A percentile compares a stretch with the other conserved stretches of the same genome.
Evolutionary conservation across 2,797 vertebrate genomes (phyloP).

Genomic region (Pagetopsis macropterus): DNA sequence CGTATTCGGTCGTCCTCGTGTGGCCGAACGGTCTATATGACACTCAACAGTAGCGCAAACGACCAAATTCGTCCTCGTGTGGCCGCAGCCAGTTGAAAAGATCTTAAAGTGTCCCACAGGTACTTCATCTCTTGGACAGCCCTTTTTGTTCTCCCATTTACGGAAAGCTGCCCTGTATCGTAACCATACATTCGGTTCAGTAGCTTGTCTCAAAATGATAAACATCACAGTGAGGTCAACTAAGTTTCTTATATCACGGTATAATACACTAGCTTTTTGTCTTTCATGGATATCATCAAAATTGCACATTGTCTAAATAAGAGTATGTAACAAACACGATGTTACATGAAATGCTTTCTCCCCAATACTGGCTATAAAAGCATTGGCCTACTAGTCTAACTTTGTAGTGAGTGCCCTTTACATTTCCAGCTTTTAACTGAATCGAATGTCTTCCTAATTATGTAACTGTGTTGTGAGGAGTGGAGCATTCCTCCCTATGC

Average conservation of each 20-base stretch:
- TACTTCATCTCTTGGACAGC: background rate
- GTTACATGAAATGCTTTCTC: constrained; percentile 18
- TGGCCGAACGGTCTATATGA: too few relatives aligned
- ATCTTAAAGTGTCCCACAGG: constrained; percentile 13
- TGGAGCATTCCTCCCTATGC: background rate
- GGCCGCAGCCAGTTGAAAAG: constrained; percentile 1
- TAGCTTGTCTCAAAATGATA: background rate
- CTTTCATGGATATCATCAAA: background rate
- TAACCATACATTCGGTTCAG: background rate
- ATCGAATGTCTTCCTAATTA: constrained; percentile 11
- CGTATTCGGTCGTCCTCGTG: too few relatives aligned
- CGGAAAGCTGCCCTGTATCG: background rate
- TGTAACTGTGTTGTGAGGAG: constrained; percentile 2
- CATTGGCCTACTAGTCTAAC: background rate
- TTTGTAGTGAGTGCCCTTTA: constrained; percentile 9
- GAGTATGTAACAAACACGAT: constrained; percentile 25
- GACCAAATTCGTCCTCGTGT: too few relatives aligned
- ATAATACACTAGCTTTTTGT: background rate
- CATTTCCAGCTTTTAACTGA: background rate
- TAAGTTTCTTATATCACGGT: constrained; percentile 10
- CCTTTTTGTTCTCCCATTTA: background rate
- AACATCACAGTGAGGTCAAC: background rate
- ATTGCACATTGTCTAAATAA: constrained; percentile 13
- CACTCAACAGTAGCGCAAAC: too few relatives aligned
- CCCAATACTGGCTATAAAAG: background rate